Conservation (phyloP, 1,140 invertebrate genomes). For the Mercenaria mercenaria region DNA sequence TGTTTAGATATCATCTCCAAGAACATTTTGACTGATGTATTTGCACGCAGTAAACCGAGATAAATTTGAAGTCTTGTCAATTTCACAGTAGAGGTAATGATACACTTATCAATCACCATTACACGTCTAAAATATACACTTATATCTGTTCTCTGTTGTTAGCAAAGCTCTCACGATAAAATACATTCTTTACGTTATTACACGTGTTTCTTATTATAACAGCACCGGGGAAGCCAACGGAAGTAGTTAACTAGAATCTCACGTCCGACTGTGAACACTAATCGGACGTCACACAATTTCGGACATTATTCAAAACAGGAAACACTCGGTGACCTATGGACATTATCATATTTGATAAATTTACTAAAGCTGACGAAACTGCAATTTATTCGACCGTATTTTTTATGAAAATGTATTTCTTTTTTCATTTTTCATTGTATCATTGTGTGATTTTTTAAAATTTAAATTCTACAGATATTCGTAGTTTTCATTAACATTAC, state of each 20-base stretch:
- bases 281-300: neutral
- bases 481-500: too few species aligned
- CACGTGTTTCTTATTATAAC: constrained; percentile 36
- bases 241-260: neutral
- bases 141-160: neutral
- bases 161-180: constrained; percentile 9
- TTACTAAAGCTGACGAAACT: too few species aligned
- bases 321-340: too few species aligned
- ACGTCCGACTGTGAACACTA: neutral
- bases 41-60: neutral
- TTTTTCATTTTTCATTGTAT: too few species aligned
- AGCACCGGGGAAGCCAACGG: neutral
- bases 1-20: neutral
- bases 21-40: constrained; percentile 24
- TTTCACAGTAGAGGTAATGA: neutral
- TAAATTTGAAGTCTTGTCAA: constrained; percentile 42
- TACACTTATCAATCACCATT: neutral
- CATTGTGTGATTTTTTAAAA: too few species aligned
- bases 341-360: too few species aligned
- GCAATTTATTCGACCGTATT: too few species aligned
- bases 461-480: too few species aligned
- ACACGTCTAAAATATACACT: constrained; percentile 18
- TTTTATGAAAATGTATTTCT: too few species aligned
- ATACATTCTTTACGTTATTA: neutral
- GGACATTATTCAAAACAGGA: too few species aligned